These are phyloP conservation scores for Nothocercus julius DNA, from an alignment of 2,113 vertebrate species.

Conservation along the genomic window DNA sequence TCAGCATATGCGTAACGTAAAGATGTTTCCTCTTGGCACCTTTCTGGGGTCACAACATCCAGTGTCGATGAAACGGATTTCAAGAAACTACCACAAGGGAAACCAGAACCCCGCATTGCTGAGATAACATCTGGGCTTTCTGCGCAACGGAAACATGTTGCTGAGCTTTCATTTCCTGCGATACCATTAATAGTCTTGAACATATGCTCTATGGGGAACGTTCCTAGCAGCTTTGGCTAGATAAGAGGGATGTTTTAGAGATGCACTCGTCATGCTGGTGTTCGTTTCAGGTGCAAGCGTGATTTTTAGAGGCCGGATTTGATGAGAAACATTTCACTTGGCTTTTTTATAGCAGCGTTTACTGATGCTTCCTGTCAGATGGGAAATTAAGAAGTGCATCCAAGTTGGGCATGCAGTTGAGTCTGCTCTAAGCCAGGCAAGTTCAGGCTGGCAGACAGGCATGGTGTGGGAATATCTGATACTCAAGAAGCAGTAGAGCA, in stretches of 20 bases:
- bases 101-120: background rate
- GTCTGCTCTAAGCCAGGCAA: background rate
- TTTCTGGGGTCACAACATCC: background rate
- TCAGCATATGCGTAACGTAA: background rate
- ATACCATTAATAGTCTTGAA: conserved; percentile 25
- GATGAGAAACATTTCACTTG: background rate
- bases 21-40: background rate
- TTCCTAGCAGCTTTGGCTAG: conserved; percentile 6
- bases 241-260: background rate
- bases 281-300: background rate
- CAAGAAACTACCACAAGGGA: background rate
- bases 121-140: conserved; percentile 23
- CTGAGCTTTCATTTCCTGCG: conserved; percentile 31
- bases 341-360: background rate
- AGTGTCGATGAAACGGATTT: background rate
- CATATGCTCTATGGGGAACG: conserved; percentile 34
- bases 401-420: background rate
- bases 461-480: rapidly evolving
- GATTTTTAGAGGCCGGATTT: background rate
- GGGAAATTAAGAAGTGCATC: background rate
- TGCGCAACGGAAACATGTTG: background rate
- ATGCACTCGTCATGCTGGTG: background rate
- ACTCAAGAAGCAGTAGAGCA: background rate
- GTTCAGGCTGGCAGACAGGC: background rate
- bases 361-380: background rate